phyloP scores from a whole-genome alignment of 2,888 invertebrate species.

The Aphodius granarius region DNA sequence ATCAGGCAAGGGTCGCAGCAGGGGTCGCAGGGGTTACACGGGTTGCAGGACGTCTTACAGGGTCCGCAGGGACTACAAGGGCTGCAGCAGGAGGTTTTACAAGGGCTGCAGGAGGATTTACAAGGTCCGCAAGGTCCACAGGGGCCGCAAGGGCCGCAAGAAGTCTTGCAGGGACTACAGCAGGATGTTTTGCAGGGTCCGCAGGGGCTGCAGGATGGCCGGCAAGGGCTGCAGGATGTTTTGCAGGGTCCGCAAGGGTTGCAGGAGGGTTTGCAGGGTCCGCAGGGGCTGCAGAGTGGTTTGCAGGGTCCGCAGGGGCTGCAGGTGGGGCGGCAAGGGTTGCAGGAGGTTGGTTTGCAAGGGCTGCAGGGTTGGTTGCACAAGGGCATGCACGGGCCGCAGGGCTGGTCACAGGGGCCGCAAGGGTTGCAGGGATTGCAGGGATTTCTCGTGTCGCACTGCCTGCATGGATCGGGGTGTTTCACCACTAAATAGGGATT shows the following conservation, averaged over 20 bases:
- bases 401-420: slow-evolving; percentile 18
- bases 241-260: slow-evolving; percentile 16
- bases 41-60: slow-evolving; percentile 34
- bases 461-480: slow-evolving; percentile 9
- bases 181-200: slow-evolving; percentile 8
- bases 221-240: slow-evolving; percentile 16
- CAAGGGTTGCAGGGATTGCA: slow-evolving; percentile 20
- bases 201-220: slow-evolving; percentile 15
- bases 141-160: slow-evolving; percentile 20
- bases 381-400: slow-evolving; percentile 15
- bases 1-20: slow-evolving; percentile 19
- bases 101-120: slow-evolving; percentile 15
- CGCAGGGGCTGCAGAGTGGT: slow-evolving; percentile 23
- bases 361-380: slow-evolving; percentile 8
- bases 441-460: not conserved
- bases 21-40: slow-evolving; percentile 13
- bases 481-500: not conserved
- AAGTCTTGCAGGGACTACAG: slow-evolving; percentile 16
- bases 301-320: slow-evolving; percentile 20
- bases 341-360: slow-evolving; percentile 19
- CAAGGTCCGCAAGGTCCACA: slow-evolving; percentile 18
- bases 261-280: slow-evolving; percentile 13
- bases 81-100: slow-evolving; percentile 14
- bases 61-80: slow-evolving; percentile 20
- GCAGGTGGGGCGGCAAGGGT: slow-evolving; percentile 8